Percentiles rank a stretch among this genome's conserved stretches.
These are phyloP conservation scores for Scaptomyza montana DNA, from an alignment of 1,140 invertebrate species.

Conservation along the genomic window DNA sequence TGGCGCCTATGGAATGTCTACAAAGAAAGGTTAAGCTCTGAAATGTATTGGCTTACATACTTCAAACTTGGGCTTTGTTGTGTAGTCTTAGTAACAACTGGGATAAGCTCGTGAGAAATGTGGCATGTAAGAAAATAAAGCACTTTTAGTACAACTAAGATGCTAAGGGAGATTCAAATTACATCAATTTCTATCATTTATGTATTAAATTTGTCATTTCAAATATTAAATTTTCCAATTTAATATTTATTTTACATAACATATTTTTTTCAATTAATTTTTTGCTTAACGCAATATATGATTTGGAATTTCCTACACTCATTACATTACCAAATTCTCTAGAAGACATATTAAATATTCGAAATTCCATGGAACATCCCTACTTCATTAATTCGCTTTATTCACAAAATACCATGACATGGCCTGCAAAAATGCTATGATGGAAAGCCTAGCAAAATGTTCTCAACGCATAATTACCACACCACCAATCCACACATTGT, in stretches of 20 bases:
- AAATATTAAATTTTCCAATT: too few species aligned
- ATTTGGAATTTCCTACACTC: not conserved
- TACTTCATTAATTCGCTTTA: slow-evolving; percentile 7
- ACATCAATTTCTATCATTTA: not conserved
- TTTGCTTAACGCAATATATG: not conserved
- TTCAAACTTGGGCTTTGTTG: not conserved
- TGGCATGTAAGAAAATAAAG: not conserved
- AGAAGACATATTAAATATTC: slow-evolving; percentile 9
- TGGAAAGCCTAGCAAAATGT: slow-evolving; percentile 35
- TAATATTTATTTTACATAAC: too few species aligned
- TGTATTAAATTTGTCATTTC: too few species aligned
- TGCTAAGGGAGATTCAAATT: not conserved
- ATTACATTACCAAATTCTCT: not conserved
- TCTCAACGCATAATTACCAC: slow-evolving; percentile 50
- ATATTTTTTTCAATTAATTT: not conserved
- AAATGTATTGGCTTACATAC: slow-evolving; percentile 30
- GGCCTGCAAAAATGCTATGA: slow-evolving; percentile 28
- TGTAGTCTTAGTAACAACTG: too few species aligned
- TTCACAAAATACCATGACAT: slow-evolving; percentile 28
- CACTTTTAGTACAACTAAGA: not conserved
- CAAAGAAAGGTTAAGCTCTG: slow-evolving; percentile 26
- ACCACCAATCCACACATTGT: slow-evolving; percentile 51
- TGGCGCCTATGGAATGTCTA: slow-evolving; percentile 26
- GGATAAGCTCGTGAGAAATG: not conserved
- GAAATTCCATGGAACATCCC: not conserved